Percentiles rank a stretch among this genome's conserved stretches.
These are phyloP conservation scores for Sphinx pinastri DNA, from an alignment of 2,888 invertebrate species.

Conservation along the genomic window DNA sequence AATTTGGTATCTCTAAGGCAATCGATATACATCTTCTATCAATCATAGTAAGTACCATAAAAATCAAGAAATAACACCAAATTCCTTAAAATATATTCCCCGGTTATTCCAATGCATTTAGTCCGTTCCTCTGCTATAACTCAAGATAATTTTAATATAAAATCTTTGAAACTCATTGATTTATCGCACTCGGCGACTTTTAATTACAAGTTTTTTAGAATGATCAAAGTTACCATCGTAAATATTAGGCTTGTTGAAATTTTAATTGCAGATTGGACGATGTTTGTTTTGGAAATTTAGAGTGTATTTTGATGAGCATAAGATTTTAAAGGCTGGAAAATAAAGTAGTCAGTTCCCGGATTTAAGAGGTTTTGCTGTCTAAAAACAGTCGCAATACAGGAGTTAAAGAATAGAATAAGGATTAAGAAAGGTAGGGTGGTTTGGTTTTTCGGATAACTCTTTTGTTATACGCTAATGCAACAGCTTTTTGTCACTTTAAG, in stretches of 20 bases:
- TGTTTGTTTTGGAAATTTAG: too few relatives aligned
- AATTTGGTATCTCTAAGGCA: not conserved
- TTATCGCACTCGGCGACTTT: constrained; percentile 63
- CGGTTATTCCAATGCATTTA: constrained; percentile 5
- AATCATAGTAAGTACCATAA: not conserved
- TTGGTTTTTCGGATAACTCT: too few relatives aligned
- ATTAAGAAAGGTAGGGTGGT: too few relatives aligned
- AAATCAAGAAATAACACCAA: not conserved
- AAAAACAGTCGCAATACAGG: too few relatives aligned
- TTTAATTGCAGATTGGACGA: constrained; percentile 1
- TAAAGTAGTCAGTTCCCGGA: too few relatives aligned
- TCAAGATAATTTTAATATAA: constrained; percentile 61
- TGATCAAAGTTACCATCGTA: constrained; percentile 25
- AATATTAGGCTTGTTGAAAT: constrained; percentile 22
- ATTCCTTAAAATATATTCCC: not conserved
- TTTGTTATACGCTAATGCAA: too few relatives aligned
- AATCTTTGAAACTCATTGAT: constrained; percentile 71
- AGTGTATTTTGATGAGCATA: too few relatives aligned
- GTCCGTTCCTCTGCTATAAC: constrained; percentile 30
- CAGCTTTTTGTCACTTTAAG: too few relatives aligned
- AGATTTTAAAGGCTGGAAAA: too few relatives aligned
- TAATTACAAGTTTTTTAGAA: constrained; percentile 55
- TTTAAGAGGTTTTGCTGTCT: too few relatives aligned
- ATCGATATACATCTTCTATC: too few relatives aligned
- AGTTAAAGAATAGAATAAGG: too few relatives aligned